phyloP scores from a whole-genome alignment of 92 coral and sea anemone species.

The Siderastrea siderea region DNA sequence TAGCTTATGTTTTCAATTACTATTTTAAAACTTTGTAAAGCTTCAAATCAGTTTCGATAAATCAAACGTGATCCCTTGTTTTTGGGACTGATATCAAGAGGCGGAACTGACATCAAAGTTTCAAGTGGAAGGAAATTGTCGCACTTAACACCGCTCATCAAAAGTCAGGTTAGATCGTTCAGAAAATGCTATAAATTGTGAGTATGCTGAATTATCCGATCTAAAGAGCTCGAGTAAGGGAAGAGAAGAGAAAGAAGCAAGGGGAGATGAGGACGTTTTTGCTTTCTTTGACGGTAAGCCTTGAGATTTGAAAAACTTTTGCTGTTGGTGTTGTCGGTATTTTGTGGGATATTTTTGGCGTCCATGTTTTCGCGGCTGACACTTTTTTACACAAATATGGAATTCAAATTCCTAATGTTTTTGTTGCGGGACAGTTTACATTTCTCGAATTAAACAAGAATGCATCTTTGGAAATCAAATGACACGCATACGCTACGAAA shows the following conservation, averaged over 20 bases:
- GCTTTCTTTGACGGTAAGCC: slow-evolving; percentile 6
- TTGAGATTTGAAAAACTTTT: background rate
- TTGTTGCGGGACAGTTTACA: no score
- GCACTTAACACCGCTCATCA: background rate
- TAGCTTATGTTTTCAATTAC: no score
- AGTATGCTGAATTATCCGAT: background rate
- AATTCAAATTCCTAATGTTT: no score
- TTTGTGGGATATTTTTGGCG: background rate
- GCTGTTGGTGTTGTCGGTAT: background rate
- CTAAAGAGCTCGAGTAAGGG: background rate
- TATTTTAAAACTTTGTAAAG: background rate
- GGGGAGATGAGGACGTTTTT: background rate
- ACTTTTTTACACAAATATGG: no score
- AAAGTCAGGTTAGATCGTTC: background rate
- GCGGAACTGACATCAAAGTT: background rate
- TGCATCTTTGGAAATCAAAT: no score
- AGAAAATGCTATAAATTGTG: background rate
- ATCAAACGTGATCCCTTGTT: background rate
- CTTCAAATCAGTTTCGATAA: background rate
- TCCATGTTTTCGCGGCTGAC: background rate
- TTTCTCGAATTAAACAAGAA: no score
- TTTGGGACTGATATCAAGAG: background rate
- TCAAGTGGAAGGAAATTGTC: background rate
- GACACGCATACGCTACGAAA: no score
- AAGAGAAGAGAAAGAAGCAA: background rate